These are phyloP conservation scores for Zeus faber DNA, from an alignment of 2,113 vertebrate species.

Conservation along the genomic window DNA sequence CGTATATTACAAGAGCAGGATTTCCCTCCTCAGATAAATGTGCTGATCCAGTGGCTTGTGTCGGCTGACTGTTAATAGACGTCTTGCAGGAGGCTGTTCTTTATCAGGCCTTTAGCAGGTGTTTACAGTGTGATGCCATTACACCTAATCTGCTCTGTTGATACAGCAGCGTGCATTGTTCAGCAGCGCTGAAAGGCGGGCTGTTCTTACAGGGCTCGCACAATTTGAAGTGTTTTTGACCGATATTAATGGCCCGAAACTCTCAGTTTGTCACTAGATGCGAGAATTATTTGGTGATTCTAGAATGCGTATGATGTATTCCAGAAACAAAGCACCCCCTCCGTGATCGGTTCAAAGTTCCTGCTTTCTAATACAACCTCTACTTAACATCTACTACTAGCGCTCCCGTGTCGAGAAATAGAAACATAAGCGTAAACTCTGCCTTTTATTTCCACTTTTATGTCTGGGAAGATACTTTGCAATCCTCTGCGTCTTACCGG, in stretches of 20 bases:
- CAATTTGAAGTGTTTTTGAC: conserved; percentile 46
- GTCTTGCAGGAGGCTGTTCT: conserved; percentile 44
- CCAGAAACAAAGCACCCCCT: too few species aligned
- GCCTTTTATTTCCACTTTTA: too few species aligned
- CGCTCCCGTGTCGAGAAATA: too few species aligned
- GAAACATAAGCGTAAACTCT: too few species aligned
- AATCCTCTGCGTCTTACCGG: too few species aligned
- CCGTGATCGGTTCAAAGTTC: too few species aligned
- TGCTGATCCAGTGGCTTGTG: conserved; percentile 53
- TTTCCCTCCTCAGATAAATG: conserved; percentile 40
- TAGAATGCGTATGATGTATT: too few species aligned
- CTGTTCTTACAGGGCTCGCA: conserved; percentile 48
- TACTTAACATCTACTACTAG: too few species aligned
- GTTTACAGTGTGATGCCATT: conserved; percentile 56
- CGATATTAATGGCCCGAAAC: conserved; percentile 32
- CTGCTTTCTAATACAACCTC: too few species aligned
- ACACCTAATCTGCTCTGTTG: conserved; percentile 53
- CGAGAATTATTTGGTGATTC: too few species aligned
- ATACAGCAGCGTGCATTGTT: conserved; percentile 66
- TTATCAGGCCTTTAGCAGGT: conserved; percentile 69
- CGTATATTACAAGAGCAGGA: conserved; percentile 30
- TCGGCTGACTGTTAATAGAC: conserved; percentile 56
- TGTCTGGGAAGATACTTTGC: too few species aligned
- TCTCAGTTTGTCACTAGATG: too few species aligned
- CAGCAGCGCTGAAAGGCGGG: conserved; percentile 29